Conservation (phyloP, 2,888 invertebrate genomes). For the Oxycera nigricornis region DNA sequence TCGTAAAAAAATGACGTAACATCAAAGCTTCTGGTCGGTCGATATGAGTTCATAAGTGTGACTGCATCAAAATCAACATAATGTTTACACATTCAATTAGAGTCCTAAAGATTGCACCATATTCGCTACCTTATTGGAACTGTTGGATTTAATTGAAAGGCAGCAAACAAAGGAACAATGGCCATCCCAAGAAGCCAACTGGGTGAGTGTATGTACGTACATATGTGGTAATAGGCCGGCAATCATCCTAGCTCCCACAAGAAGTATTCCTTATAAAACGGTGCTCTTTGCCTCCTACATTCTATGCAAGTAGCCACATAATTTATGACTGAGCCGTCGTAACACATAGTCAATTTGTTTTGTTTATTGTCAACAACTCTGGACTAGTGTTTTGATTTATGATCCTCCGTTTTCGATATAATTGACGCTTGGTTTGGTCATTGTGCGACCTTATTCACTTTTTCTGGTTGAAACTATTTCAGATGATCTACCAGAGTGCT, state of each 20-base stretch:
- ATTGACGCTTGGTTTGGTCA: slow-evolving; percentile 44
- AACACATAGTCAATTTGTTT: slow-evolving; percentile 46
- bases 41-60: not conserved
- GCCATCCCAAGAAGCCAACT: not conserved
- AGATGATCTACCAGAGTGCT: not conserved
- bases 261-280: slow-evolving; percentile 28
- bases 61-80: not conserved
- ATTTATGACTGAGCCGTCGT: slow-evolving; percentile 45
- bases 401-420: slow-evolving; percentile 41
- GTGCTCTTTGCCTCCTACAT: not conserved
- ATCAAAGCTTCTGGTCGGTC: not conserved
- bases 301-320: slow-evolving; percentile 5
- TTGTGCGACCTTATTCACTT: not conserved
- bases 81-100: slow-evolving; percentile 25
- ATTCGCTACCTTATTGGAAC: slow-evolving; percentile 21
- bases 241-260: slow-evolving; percentile 35
- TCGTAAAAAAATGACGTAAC: not conserved
- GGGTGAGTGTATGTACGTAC: not conserved
- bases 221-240: not conserved
- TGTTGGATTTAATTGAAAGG: slow-evolving; percentile 3
- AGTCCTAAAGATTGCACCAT: slow-evolving; percentile 3
- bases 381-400: slow-evolving; percentile 45
- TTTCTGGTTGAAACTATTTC: slow-evolving; percentile 8
- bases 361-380: slow-evolving; percentile 47
- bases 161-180: slow-evolving; percentile 25